These are phyloP conservation scores for Pterocles gutturalis DNA, from an alignment of 2,113 vertebrate species.

Conservation along the genomic window DNA sequence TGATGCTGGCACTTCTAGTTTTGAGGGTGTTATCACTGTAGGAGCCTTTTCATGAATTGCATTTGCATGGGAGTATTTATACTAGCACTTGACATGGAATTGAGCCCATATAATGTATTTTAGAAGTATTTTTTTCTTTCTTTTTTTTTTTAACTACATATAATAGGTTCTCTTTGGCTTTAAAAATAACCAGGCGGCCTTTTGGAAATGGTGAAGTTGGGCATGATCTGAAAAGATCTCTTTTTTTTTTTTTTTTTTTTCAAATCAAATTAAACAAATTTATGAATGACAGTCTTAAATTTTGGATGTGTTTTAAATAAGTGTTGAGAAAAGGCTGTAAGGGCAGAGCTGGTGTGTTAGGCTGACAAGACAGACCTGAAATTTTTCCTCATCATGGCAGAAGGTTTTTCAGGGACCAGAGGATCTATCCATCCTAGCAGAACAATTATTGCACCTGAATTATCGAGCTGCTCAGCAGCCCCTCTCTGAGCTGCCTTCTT, in stretches of 20 bases:
- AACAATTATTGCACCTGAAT: conserved; percentile 60
- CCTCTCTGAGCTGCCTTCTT: conserved; percentile 30
- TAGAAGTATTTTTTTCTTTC: neutral
- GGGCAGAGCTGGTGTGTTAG: conserved; percentile 24
- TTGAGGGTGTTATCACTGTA: neutral
- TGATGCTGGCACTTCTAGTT: neutral
- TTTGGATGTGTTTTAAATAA: conserved; percentile 27
- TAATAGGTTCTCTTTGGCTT: neutral
- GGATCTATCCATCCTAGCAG: conserved; percentile 27
- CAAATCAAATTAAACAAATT: conserved; percentile 37
- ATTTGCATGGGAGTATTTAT: neutral
- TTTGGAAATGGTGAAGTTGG: conserved; percentile 6
- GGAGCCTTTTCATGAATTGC: neutral
- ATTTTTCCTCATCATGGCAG: neutral
- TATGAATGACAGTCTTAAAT: neutral
- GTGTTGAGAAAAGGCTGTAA: conserved; percentile 1
- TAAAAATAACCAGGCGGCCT: neutral
- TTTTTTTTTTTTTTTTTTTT: neutral
- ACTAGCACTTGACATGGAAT: neutral
- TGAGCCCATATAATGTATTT: neutral
- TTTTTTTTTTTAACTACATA: neutral
- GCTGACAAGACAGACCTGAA: conserved; percentile 41
- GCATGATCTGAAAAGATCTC: neutral
- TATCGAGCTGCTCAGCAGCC: neutral
- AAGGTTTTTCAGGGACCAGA: conserved; percentile 6